phyloP scores from a whole-genome alignment of 53 echinoderm and acorn worm species.

The Paelopatides confundens region DNA sequence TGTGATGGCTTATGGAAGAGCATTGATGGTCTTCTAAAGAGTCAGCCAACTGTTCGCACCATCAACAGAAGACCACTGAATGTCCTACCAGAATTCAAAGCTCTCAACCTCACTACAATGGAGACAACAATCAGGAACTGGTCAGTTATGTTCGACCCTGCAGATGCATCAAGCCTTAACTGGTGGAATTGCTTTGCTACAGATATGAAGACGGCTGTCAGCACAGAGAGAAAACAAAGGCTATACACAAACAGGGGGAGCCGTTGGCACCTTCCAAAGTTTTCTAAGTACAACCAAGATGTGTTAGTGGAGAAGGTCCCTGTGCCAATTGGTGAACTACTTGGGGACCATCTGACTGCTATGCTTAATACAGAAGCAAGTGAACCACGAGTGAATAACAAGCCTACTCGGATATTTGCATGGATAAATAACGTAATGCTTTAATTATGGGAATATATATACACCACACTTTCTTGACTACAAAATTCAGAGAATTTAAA shows the following conservation, averaged over 20 bases:
- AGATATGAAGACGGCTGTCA: background rate
- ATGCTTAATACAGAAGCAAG: background rate
- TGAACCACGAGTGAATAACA: background rate
- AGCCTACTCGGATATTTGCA: too few species aligned
- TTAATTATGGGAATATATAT: too few species aligned
- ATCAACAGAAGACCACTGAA: background rate
- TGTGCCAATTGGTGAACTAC: background rate
- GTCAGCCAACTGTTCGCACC: background rate
- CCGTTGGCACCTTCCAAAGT: background rate
- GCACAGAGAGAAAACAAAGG: background rate
- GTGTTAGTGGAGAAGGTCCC: background rate
- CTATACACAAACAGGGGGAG: background rate
- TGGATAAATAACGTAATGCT: too few species aligned
- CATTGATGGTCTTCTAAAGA: conserved; percentile 1
- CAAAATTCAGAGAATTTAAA: too few species aligned
- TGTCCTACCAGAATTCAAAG: background rate
- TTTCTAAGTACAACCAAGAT: background rate
- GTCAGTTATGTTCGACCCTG: conserved; percentile 1
- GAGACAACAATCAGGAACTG: background rate
- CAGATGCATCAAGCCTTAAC: background rate
- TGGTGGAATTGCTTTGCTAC: conserved; percentile 19
- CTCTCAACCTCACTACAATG: background rate
- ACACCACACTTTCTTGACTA: too few species aligned
- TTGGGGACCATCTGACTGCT: background rate
- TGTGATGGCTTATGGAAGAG: background rate